Base-by-base conservation (phyloP, 2,797 vertebrate genomes). In the Rhinichthys osculus region DNA sequence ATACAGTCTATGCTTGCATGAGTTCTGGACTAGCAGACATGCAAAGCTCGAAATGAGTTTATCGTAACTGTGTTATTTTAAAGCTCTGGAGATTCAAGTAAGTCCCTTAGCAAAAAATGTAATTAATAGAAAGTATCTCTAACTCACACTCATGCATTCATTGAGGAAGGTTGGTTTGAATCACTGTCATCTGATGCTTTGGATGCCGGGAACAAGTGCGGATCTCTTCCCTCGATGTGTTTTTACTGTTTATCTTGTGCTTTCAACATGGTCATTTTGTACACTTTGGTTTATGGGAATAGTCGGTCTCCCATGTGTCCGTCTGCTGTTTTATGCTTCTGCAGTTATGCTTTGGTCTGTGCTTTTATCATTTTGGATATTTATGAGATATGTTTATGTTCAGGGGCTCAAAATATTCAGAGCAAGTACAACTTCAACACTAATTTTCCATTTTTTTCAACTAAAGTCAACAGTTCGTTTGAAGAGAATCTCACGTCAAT, bases 81-180 rank as follows among this genome's bases (percentile, higher is more conserved):
- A 95, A 96, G 95, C 95, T 96, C 92, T 93, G 91, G 93, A 94
- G 90, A 86, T 94, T 95, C 93, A 96, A 95, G 95, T 95, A 95
- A 92, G 93, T 95, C 91, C 86, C 92, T 93, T 89, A 92, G 92
- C 88, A 92, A 47, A 10, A 42, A 1, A 90, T 71, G 83, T 89
- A 85, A 85, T 79, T 89, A 92, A 88, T 72, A 67, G 79, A 83
- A 86, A 90, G 87, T 85, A 16, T 88, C 77, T 88, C 50, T 81
- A 78, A 90, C 82, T 82, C 82, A 83, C 87, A 89, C 64, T 38
- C 88, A 93, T 91, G 91, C 90, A 64, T 59, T 78, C 57, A 62
- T 69, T 47, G 19, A 82, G 91, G 91, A 91, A 92, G 92, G 92
- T 93, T 92, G 93, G 91, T 90, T 91, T 69, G 74, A 87, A 92